phyloP scores from a whole-genome alignment of 1,140 invertebrate species.

The Drosophila pseudoananassae region DNA sequence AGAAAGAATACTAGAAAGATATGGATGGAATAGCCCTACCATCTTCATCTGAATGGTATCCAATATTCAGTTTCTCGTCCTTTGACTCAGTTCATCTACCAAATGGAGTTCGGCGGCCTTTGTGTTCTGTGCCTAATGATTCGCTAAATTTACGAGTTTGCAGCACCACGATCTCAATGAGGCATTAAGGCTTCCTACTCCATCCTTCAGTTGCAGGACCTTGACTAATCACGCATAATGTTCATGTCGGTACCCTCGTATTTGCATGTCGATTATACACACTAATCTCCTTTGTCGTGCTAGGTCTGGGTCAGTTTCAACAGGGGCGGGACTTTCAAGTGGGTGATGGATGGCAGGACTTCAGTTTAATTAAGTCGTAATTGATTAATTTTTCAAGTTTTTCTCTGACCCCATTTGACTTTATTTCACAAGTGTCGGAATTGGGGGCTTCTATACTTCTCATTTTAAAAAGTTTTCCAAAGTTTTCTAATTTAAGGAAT shows the following conservation, averaged over 20 bases:
- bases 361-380: constrained; percentile 67
- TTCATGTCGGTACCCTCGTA: constrained; percentile 21
- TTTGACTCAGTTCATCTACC: constrained; percentile 37
- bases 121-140: constrained; percentile 68
- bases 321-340: constrained; percentile 9
- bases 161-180: constrained; percentile 55
- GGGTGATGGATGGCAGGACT: constrained; percentile 5
- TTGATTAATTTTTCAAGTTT: constrained; percentile 47
- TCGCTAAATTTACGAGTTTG: constrained; percentile 69
- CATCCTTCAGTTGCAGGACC: constrained; percentile 2
- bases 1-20: background rate
- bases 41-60: constrained; percentile 34
- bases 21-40: constrained; percentile 11
- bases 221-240: constrained; percentile 69
- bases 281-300: constrained; percentile 52
- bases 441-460: background rate
- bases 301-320: constrained; percentile 6
- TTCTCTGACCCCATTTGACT: constrained; percentile 2
- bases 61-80: constrained; percentile 16
- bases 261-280: constrained; percentile 57
- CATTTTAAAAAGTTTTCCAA: background rate
- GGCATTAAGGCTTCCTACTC: constrained; percentile 35
- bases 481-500: background rate
- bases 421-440: background rate
- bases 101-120: constrained; percentile 32